phyloP scores from a whole-genome alignment of 2,113 vertebrate species.

The Actinemys pallida region DNA sequence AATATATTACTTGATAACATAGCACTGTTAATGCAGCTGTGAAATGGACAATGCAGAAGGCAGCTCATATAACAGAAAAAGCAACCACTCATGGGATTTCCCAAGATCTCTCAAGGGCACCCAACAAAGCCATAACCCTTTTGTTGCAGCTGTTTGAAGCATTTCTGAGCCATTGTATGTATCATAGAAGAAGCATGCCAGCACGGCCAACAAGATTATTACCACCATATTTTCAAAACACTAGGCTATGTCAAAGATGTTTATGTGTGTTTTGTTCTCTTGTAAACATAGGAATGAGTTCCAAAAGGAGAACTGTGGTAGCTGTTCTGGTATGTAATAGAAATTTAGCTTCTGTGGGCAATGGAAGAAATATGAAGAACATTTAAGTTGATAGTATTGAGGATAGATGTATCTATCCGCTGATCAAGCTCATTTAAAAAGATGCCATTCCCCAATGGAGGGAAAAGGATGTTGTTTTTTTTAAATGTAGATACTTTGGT shows the following conservation, averaged over 20 bases:
- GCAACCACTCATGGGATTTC: background rate
- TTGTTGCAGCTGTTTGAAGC: background rate
- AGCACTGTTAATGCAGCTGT: background rate
- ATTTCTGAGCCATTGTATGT: background rate
- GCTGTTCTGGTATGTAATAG: background rate
- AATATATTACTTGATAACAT: too few species aligned
- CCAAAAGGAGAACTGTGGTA: background rate
- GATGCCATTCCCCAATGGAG: fast-evolving
- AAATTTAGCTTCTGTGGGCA: slow-evolving; percentile 13
- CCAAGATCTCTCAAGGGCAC: fast-evolving
- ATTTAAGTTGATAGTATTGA: fast-evolving
- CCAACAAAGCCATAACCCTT: fast-evolving
- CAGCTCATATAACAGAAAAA: background rate
- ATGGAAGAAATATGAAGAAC: slow-evolving; percentile 43
- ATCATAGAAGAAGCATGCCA: background rate
- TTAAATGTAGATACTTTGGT: background rate
- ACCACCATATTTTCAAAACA: slow-evolving; percentile 42
- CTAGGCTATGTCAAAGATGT: background rate
- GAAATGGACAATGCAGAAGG: background rate
- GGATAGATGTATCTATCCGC: background rate
- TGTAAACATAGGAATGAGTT: slow-evolving; percentile 55
- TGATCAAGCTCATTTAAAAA: fast-evolving
- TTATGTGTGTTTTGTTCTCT: slow-evolving; percentile 59
- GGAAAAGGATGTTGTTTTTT: background rate
- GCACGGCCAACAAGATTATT: slow-evolving; percentile 32